Evolutionary conservation across 2,888 invertebrate species (phyloP).

Genomic region (Andrena praecox): DNA sequence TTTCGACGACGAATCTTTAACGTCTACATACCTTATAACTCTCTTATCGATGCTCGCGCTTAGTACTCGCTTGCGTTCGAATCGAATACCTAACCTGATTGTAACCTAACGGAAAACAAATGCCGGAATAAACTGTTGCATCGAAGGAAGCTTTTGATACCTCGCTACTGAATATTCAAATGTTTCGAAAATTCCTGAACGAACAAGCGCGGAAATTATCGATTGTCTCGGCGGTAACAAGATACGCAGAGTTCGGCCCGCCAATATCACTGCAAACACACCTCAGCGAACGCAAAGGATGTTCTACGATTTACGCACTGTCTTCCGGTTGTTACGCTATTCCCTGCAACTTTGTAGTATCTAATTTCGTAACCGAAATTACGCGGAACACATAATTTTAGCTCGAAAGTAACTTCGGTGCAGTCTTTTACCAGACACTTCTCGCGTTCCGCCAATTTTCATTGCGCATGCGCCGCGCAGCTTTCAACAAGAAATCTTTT

Average conservation of each 20-base stretch:
- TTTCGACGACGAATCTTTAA: not conserved
- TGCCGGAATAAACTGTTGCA: not conserved
- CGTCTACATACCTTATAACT: constrained; percentile 6
- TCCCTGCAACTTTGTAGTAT: not conserved
- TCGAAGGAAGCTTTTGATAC: not conserved
- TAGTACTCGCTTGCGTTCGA: constrained; percentile 7
- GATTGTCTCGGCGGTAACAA: constrained; percentile 5
- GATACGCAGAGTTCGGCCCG: not conserved
- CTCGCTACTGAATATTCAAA: not conserved
- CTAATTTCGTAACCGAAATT: not conserved
- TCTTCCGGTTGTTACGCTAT: constrained; percentile 78
- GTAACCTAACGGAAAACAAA: not conserved
- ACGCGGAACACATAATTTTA: not conserved
- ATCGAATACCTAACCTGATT: constrained; percentile 42
- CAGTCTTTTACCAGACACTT: not conserved
- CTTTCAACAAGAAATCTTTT: not conserved
- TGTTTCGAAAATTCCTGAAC: constrained; percentile 31
- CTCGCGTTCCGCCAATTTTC: constrained; percentile 45
- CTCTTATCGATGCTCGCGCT: constrained; percentile 15
- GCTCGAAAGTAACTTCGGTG: not conserved
- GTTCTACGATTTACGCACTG: constrained; percentile 80
- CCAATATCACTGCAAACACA: constrained; percentile 16
- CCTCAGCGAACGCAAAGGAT: constrained; percentile 12
- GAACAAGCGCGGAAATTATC: constrained; percentile 22
- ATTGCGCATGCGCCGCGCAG: constrained; percentile 39